Percentiles rank a stretch among this genome's conserved stretches.
Conservation (phyloP, 2,797 vertebrate species). For the Eulemur rubriventer region DNA sequence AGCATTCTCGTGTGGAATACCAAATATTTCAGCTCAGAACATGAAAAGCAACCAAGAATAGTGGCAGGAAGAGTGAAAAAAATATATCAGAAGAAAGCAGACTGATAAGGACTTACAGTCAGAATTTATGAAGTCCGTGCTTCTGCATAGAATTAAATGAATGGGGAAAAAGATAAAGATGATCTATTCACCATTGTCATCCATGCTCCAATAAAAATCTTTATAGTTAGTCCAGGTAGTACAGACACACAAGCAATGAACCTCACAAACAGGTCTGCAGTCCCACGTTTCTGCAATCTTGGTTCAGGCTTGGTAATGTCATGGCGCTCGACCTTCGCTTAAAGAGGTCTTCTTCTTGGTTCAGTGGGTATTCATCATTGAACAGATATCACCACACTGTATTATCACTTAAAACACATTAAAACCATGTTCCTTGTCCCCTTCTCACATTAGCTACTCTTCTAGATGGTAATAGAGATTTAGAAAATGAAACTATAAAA, state of each 20-base stretch:
- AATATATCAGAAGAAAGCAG: conserved; percentile 9
- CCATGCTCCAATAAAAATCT: background rate
- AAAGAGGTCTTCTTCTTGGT: background rate
- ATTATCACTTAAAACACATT: background rate
- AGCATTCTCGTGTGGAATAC: conserved; percentile 9
- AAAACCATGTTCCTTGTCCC: background rate
- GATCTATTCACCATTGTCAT: background rate
- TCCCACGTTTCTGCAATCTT: background rate
- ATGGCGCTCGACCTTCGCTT: background rate
- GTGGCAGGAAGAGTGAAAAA: background rate
- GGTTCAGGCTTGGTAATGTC: background rate
- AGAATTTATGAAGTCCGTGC: background rate
- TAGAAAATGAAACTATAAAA: background rate
- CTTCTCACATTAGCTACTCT: background rate
- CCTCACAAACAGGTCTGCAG: background rate
- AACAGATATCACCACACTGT: background rate
- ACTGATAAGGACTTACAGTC: background rate
- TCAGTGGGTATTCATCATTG: background rate
- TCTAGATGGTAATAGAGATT: background rate
- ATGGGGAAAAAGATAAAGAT: conserved; percentile 14
- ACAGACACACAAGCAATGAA: background rate
- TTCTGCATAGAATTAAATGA: background rate
- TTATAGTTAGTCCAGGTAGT: background rate
- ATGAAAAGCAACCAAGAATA: conserved; percentile 51
- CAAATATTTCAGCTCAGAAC: conserved; percentile 11